Evolutionary conservation across 1,140 invertebrate genomes (phyloP).

Genomic region (Theocolax elegans): DNA sequence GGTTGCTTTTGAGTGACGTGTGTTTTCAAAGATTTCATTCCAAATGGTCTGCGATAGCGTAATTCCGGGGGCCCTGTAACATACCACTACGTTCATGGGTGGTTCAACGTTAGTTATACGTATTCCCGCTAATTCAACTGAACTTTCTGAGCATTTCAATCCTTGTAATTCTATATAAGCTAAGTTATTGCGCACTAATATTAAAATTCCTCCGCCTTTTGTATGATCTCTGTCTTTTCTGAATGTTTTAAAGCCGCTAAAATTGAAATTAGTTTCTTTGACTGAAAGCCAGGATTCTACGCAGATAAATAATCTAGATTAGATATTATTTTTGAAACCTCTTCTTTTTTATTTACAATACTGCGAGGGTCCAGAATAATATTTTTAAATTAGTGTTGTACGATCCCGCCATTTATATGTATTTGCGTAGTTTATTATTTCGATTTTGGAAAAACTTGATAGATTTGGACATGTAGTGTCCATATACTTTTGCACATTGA

Average conservation of each 20-base stretch:
- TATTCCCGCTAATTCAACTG: constrained; percentile 5
- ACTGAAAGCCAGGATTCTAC: constrained; percentile 35
- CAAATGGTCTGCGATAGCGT: neutral
- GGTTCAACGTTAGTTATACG: neutral
- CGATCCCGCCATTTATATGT: neutral
- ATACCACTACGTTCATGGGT: neutral
- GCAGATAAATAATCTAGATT: neutral
- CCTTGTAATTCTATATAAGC: neutral
- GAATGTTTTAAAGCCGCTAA: neutral
- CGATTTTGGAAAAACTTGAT: too few relatives aligned
- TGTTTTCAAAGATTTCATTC: too few relatives aligned
- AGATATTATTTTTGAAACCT: too few relatives aligned
- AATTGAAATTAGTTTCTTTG: too few relatives aligned
- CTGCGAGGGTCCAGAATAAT: constrained; percentile 29
- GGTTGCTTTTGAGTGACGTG: too few relatives aligned
- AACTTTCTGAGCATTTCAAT: neutral
- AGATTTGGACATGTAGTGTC: too few relatives aligned
- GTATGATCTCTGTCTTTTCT: constrained; percentile 18
- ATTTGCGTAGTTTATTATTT: too few relatives aligned
- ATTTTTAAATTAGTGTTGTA: neutral
- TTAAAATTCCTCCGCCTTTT: constrained; percentile 14
- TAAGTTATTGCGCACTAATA: too few relatives aligned
- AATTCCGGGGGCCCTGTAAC: constrained; percentile 18
- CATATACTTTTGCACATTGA: too few relatives aligned
- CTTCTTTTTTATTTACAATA: constrained; percentile 5